Evolutionary conservation across 2,797 vertebrate genomes (phyloP).

Genomic region (Centropyge bicolor): DNA sequence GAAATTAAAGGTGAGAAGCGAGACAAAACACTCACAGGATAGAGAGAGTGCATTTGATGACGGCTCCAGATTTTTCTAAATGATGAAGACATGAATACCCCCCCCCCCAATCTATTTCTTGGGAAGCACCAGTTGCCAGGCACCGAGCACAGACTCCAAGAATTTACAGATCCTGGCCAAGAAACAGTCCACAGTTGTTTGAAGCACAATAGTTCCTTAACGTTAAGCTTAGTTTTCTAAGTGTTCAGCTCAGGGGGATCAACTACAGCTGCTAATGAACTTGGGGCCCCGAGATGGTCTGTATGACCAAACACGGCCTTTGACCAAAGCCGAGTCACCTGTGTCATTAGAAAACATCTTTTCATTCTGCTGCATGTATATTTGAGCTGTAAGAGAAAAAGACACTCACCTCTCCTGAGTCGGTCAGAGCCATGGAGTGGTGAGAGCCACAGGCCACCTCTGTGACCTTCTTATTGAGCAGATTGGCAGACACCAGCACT

Average conservation of each 20-base stretch:
- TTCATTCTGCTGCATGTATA: not conserved
- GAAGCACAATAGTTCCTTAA: conserved; percentile 43
- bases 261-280: conserved; percentile 21
- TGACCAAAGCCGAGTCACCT: conserved; percentile 46
- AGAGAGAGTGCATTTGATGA: not conserved
- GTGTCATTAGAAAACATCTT: not conserved
- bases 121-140: not conserved
- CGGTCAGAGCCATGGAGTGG: conserved; percentile 93
- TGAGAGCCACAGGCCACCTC: conserved; percentile 98
- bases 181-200: not conserved
- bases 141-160: not conserved
- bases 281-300: conserved; percentile 2
- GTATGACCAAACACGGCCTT: conserved; percentile 7
- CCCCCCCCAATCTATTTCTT: not conserved
- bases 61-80: not conserved
- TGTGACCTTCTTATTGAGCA: conserved; percentile 91
- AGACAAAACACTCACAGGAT: not conserved
- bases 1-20: not conserved
- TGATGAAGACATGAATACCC: not conserved
- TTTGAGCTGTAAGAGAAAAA: not conserved
- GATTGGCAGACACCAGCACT: conserved; percentile 91
- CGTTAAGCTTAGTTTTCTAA: conserved; percentile 13
- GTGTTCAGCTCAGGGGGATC: conserved; percentile 44
- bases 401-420: conserved; percentile 92
- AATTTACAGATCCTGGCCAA: not conserved